A percentile compares a stretch with the other conserved stretches of the same genome.
Evolutionary conservation across 2,888 invertebrate genomes (phyloP).

Genomic region (Miltochrista miniata): DNA sequence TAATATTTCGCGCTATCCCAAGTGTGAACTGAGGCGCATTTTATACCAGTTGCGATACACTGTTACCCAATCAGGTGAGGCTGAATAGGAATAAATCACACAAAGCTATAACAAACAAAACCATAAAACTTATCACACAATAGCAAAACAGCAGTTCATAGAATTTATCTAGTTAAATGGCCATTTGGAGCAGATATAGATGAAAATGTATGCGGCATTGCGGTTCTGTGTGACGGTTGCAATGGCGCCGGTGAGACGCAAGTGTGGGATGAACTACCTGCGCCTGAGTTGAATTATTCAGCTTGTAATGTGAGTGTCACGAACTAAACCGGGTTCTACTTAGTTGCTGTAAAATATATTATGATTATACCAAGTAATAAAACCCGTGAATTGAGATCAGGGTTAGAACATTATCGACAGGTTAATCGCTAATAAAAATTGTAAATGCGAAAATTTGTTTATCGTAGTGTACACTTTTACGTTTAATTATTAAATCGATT

Average conservation of each 20-base stretch:
- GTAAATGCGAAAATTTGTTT: too few species aligned
- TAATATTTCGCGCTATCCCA: too few species aligned
- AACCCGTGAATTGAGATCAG: background rate
- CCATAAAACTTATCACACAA: too few species aligned
- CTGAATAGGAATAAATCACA: too few species aligned
- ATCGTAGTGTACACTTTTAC: too few species aligned
- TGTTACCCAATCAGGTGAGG: too few species aligned
- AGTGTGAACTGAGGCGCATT: too few species aligned
- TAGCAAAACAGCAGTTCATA: constrained; percentile 32
- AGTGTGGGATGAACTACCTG: constrained; percentile 47
- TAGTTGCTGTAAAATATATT: constrained; percentile 7
- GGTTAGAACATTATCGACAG: background rate
- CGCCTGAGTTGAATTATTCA: constrained; percentile 36
- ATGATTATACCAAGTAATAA: background rate
- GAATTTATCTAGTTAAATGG: too few species aligned
- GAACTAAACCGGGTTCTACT: constrained; percentile 13
- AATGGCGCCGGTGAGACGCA: constrained; percentile 36
- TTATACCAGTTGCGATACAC: too few species aligned
- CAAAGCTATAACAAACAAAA: too few species aligned
- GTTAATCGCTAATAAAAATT: background rate
- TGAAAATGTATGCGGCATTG: constrained; percentile 11
- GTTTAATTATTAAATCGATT: too few species aligned
- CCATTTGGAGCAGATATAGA: constrained; percentile 24
- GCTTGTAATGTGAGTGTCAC: constrained; percentile 30
- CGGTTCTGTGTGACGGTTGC: constrained; percentile 17